Conservation (phyloP, 2,797 vertebrate genomes). For the Iguana delicatissima region DNA sequence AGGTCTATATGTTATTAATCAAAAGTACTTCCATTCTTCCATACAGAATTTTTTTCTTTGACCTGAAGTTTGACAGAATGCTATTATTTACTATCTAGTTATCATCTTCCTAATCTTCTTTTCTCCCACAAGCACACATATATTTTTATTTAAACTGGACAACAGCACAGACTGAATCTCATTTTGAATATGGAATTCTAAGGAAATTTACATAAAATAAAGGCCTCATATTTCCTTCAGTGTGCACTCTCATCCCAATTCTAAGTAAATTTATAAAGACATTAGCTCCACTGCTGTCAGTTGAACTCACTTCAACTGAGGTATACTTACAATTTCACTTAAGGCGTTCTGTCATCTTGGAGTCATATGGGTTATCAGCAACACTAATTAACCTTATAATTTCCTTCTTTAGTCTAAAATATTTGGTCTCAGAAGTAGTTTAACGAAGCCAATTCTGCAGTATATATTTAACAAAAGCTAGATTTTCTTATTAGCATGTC, state of each 20-base stretch:
- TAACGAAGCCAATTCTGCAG: conserved; percentile 2
- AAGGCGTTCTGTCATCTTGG: background rate
- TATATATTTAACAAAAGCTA: background rate
- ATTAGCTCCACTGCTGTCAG: too few relatives aligned
- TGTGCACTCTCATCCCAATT: background rate
- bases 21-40: background rate
- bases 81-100: background rate
- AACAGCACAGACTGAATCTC: background rate
- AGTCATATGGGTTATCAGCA: background rate
- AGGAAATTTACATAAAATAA: background rate
- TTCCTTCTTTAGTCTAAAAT: background rate
- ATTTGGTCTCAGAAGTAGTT: background rate
- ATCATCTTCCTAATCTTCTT: background rate
- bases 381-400: background rate
- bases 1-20: background rate
- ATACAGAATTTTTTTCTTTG: background rate
- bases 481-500: conserved; percentile 6
- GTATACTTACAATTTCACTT: background rate
- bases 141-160: background rate
- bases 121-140: background rate
- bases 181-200: background rate
- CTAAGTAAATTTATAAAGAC: background rate
- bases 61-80: background rate
- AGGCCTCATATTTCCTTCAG: background rate
- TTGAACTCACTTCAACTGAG: background rate